Evolutionary conservation across 2,797 vertebrate genomes (phyloP).

Genomic region (Gallinago nigripennis): DNA sequence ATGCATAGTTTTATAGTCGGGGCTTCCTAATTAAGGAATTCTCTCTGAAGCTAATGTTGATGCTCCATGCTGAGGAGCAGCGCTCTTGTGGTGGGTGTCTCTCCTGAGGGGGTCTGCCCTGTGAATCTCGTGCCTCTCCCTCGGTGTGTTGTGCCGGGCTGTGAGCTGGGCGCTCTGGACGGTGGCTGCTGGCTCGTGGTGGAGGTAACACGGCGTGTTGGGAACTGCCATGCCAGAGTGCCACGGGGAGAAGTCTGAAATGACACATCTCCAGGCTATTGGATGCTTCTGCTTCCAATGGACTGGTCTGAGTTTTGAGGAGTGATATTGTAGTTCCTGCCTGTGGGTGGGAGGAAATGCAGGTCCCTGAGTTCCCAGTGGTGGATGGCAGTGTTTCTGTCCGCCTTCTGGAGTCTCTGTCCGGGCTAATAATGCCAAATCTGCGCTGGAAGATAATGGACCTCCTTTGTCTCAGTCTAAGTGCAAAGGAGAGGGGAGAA

Average conservation of each 20-base stretch:
- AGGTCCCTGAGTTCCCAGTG: accelerated
- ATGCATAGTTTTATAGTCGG: not conserved
- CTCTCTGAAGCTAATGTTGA: not conserved
- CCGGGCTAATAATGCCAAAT: not conserved
- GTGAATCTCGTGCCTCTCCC: not conserved
- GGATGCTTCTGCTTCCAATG: not conserved
- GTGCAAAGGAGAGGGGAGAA: not conserved
- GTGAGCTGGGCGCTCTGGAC: not conserved
- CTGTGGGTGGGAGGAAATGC: not conserved
- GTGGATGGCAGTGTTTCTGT: not conserved
- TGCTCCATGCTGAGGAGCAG: not conserved
- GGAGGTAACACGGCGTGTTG: accelerated
- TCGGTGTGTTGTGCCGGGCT: accelerated
- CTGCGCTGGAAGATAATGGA: not conserved
- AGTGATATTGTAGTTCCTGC: not conserved
- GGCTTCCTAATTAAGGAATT: not conserved
- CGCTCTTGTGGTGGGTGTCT: not conserved
- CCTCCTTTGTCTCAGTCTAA: not conserved
- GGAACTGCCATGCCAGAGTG: not conserved
- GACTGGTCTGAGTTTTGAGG: not conserved
- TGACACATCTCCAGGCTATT: accelerated
- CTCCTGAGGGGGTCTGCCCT: not conserved
- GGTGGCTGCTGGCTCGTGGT: not conserved
- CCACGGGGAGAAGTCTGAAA: accelerated
- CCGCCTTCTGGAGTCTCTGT: not conserved